phyloP scores from a whole-genome alignment of 2,888 invertebrate species.

The Drosophila kokeensis region DNA sequence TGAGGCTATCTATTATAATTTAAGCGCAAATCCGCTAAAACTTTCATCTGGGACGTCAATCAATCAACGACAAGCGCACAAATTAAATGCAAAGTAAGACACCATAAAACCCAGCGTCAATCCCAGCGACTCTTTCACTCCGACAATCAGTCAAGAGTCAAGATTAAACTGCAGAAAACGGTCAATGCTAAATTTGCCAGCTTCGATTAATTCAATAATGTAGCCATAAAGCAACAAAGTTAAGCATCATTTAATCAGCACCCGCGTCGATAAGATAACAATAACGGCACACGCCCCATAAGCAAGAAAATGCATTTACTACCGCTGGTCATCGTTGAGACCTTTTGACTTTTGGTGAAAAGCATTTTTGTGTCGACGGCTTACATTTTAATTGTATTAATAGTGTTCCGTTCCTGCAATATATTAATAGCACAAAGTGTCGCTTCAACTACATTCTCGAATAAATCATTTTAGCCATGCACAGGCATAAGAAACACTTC shows the following conservation, averaged over 20 bases:
- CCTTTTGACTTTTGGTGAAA: slow-evolving; percentile 3
- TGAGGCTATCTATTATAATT: slow-evolving; percentile 72
- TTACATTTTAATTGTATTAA: slow-evolving; percentile 25
- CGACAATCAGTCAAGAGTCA: slow-evolving; percentile 67
- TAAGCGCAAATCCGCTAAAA: slow-evolving; percentile 72
- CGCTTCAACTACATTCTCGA: neutral
- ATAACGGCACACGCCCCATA: slow-evolving; percentile 20
- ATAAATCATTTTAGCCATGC: slow-evolving; percentile 43
- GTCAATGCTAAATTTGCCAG: slow-evolving; percentile 28
- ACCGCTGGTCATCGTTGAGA: slow-evolving; percentile 1
- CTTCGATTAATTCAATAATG: slow-evolving; percentile 58
- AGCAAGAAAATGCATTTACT: neutral
- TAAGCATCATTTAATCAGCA: slow-evolving; percentile 61
- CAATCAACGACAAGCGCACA: slow-evolving; percentile 76
- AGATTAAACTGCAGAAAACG: slow-evolving; percentile 4
- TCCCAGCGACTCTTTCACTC: slow-evolving; percentile 30
- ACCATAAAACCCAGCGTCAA: slow-evolving; percentile 52
- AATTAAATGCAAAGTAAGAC: slow-evolving; percentile 72
- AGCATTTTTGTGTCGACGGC: slow-evolving; percentile 14
- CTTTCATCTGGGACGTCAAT: slow-evolving; percentile 74
- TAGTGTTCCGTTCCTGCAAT: neutral
- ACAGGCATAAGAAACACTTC: slow-evolving; percentile 54
- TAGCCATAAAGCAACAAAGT: slow-evolving; percentile 41
- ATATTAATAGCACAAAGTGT: neutral
- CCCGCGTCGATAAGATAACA: slow-evolving; percentile 61